Evolutionary conservation across 1,140 invertebrate genomes (phyloP).

Genomic region (Epicauta chinensis): DNA sequence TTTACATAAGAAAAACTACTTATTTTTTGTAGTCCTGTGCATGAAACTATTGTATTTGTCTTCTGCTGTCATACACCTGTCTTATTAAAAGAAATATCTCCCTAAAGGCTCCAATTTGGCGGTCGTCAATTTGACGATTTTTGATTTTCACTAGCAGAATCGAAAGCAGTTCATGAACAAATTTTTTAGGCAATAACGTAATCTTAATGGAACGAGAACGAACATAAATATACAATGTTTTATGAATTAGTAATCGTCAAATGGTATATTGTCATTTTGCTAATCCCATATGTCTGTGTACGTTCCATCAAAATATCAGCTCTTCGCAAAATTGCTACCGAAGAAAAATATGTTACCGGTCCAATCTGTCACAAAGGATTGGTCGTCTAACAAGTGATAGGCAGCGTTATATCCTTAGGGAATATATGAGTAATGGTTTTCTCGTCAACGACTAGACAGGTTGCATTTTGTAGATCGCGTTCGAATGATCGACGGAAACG

Average conservation of each 20-base stretch:
- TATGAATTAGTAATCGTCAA: conserved; percentile 26
- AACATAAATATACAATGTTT: too few species aligned
- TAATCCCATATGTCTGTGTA: conserved; percentile 15
- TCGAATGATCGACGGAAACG: conserved; percentile 6
- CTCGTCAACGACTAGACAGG: conserved; percentile 21
- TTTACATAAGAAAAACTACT: too few species aligned
- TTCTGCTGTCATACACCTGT: too few species aligned
- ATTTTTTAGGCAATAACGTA: too few species aligned
- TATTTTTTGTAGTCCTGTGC: too few species aligned
- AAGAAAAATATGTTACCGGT: conserved; percentile 30
- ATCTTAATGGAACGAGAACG: too few species aligned
- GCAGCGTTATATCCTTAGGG: conserved; percentile 23
- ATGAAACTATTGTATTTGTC: too few species aligned
- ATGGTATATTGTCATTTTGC: conserved; percentile 29
- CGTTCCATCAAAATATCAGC: not conserved
- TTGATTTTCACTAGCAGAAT: too few species aligned
- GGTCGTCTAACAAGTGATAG: conserved; percentile 35
- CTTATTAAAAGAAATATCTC: too few species aligned
- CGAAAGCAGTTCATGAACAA: too few species aligned
- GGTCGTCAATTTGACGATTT: too few species aligned
- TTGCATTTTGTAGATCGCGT: conserved; percentile 9
- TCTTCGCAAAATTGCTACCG: conserved; percentile 24
- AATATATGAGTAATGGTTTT: conserved; percentile 36
- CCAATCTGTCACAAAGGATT: conserved; percentile 36
- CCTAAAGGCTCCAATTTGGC: too few species aligned